phyloP scores from a whole-genome alignment of 2,113 vertebrate species.

The Xiphophorus couchianus region DNA sequence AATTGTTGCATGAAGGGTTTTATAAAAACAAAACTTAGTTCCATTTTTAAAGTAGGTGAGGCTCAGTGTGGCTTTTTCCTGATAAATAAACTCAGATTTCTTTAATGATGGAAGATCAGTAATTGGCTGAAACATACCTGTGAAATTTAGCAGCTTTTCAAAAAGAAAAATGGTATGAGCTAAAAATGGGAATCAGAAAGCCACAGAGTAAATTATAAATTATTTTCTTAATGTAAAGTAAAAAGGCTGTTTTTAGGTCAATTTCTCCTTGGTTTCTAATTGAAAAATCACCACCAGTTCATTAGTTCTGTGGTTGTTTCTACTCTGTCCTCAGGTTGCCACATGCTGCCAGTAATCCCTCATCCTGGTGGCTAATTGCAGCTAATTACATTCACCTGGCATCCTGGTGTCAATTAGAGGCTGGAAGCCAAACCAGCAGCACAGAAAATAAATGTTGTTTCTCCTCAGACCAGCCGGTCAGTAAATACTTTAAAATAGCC shows the following conservation, averaged over 20 bases:
- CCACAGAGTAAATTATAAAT: background rate
- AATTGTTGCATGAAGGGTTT: too few relatives aligned
- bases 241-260: background rate
- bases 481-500: conserved; percentile 23
- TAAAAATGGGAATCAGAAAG: background rate
- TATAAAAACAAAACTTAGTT: background rate
- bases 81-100: too few relatives aligned
- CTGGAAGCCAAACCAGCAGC: conserved; percentile 2
- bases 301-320: conserved; percentile 15
- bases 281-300: conserved; percentile 39
- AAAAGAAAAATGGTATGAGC: background rate
- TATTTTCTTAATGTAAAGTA: background rate
- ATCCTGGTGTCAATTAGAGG: conserved; percentile 26
- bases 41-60: background rate
- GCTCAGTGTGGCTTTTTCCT: background rate
- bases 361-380: conserved; percentile 38
- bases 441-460: conserved; percentile 14
- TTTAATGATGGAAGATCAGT: too few relatives aligned
- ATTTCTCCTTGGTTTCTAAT: conserved; percentile 40
- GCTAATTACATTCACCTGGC: conserved; percentile 41
- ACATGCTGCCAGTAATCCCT: conserved; percentile 20
- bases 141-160: background rate
- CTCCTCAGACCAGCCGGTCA: conserved; percentile 25
- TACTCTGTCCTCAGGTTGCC: conserved; percentile 10
- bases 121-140: too few relatives aligned